Conservation (phyloP, 1,140 invertebrate species). For the Drosophila cardini region DNA sequence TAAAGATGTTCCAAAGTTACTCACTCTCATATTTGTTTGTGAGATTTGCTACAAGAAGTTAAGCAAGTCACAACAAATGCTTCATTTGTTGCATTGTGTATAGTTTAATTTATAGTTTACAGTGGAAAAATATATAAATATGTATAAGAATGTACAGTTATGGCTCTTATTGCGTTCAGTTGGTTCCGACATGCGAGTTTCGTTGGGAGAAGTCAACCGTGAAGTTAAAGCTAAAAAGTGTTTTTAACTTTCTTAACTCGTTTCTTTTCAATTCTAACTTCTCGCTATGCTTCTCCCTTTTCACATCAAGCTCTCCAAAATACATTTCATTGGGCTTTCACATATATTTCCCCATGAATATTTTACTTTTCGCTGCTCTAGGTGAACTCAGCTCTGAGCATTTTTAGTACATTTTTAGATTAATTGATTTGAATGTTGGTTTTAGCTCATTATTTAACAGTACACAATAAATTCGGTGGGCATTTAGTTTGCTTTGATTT, state of each 20-base stretch:
- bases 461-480: conserved; percentile 78
- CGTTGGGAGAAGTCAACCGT: not conserved
- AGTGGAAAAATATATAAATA: conserved; percentile 64
- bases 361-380: not conserved
- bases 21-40: not conserved
- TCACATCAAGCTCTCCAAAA: not conserved
- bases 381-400: not conserved
- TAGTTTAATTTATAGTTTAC: not conserved
- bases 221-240: no score
- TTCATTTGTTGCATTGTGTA: conserved; percentile 26
- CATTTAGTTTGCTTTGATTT: conserved; percentile 73
- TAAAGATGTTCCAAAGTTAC: conserved; percentile 1
- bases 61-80: conserved; percentile 10
- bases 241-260: no score
- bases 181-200: not conserved
- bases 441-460: conserved; percentile 22
- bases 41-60: not conserved
- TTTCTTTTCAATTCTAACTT: not conserved
- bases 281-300: not conserved
- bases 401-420: conserved; percentile 21
- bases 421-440: conserved; percentile 17
- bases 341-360: not conserved
- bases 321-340: not conserved
- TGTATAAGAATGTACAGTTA: conserved; percentile 31
- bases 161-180: conserved; percentile 17